Evolutionary conservation across 2,888 invertebrate species (phyloP).

Genomic region (Apeira syringaria): DNA sequence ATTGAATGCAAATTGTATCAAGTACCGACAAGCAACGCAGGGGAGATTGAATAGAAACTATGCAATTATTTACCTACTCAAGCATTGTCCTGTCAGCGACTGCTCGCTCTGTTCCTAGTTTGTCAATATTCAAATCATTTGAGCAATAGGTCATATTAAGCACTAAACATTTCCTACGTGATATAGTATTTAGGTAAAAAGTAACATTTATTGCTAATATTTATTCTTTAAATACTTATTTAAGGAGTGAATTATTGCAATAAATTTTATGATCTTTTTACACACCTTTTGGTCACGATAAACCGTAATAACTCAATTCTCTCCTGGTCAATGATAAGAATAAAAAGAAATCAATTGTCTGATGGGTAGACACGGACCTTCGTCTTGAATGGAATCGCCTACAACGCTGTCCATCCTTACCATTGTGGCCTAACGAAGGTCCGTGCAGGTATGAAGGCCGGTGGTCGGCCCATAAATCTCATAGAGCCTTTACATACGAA

Average conservation of each 20-base stretch:
- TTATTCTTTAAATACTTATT: too few relatives aligned
- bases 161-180: too few relatives aligned
- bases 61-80: slow-evolving; percentile 67
- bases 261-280: too few relatives aligned
- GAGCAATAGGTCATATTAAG: slow-evolving; percentile 32
- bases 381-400: slow-evolving; percentile 52
- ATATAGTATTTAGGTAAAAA: slow-evolving; percentile 15
- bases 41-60: slow-evolving; percentile 59
- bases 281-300: too few relatives aligned
- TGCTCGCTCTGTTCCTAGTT: slow-evolving; percentile 33
- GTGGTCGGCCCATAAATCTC: slow-evolving; percentile 52
- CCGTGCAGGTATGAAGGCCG: slow-evolving; percentile 56
- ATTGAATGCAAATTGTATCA: slow-evolving; percentile 72
- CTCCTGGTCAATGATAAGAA: too few relatives aligned
- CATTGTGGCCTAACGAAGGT: slow-evolving; percentile 52
- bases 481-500: slow-evolving; percentile 31
- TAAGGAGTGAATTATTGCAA: too few relatives aligned
- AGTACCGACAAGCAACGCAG: slow-evolving; percentile 46
- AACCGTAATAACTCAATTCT: too few relatives aligned
- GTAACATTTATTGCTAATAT: too few relatives aligned
- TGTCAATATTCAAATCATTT: slow-evolving; percentile 44
- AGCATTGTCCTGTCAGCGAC: slow-evolving; percentile 64
- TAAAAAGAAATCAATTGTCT: too few relatives aligned
- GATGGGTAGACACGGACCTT: slow-evolving; percentile 38
- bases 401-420: slow-evolving; percentile 47